Evolutionary conservation across 2,888 invertebrate species (phyloP).

Genomic region (Cordilura impudica): DNA sequence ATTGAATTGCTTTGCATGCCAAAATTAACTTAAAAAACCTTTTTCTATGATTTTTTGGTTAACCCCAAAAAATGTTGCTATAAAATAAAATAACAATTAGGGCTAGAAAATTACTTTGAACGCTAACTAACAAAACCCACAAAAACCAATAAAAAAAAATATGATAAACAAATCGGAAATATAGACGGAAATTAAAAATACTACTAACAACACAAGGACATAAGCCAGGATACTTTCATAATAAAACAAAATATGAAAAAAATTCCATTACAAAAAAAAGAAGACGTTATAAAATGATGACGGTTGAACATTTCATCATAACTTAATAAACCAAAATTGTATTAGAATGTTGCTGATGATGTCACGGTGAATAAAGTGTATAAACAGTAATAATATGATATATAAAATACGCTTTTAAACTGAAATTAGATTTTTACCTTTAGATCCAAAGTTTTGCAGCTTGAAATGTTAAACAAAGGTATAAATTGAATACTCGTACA

Average conservation of each 20-base stretch:
- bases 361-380: background rate
- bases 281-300: background rate
- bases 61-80: slow-evolving; percentile 57
- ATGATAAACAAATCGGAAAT: slow-evolving; percentile 71
- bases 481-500: background rate
- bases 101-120: slow-evolving; percentile 63
- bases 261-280: slow-evolving; percentile 30
- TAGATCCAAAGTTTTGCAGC: slow-evolving; percentile 40
- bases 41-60: slow-evolving; percentile 36
- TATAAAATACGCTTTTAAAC: background rate
- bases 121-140: slow-evolving; percentile 3
- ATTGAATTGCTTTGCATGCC: background rate
- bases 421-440: slow-evolving; percentile 29
- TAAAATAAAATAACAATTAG: slow-evolving; percentile 57
- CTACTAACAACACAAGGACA: slow-evolving; percentile 49
- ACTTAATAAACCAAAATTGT: slow-evolving; percentile 48
- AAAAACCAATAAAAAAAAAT: slow-evolving; percentile 55
- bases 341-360: slow-evolving; percentile 23
- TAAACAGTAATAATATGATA: background rate
- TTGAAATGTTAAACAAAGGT: background rate
- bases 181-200: slow-evolving; percentile 75
- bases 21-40: slow-evolving; percentile 24
- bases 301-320: slow-evolving; percentile 44
- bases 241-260: background rate
- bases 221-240: slow-evolving; percentile 42